Conservation (phyloP, 1,140 invertebrate genomes). For the Drosophila sturtevanti region DNA sequence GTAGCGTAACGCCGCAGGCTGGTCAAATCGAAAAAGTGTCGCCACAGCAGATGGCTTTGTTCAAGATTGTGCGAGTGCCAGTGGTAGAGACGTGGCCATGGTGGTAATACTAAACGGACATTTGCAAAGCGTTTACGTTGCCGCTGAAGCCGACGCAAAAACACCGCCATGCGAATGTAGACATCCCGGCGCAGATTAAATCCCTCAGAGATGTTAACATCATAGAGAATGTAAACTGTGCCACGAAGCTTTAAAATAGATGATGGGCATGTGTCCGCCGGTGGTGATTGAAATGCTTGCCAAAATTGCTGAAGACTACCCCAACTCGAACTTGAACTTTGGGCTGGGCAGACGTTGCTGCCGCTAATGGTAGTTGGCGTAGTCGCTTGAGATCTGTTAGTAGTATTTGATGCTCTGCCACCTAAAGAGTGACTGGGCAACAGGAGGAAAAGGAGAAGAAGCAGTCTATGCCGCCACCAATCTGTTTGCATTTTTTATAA, state of each 20-base stretch:
- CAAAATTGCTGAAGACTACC: constrained; percentile 16
- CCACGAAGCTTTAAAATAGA: constrained; percentile 43
- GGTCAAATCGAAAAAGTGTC: constrained; percentile 92
- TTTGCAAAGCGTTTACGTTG: constrained; percentile 83
- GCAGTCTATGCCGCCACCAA: background rate
- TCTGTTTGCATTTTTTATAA: background rate
- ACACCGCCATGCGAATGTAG: constrained; percentile 94
- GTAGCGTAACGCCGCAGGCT: constrained; percentile 92
- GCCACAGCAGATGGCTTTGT: constrained; percentile 86
- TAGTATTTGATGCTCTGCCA: background rate
- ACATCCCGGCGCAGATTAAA: constrained; percentile 98
- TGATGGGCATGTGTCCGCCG: constrained; percentile 45
- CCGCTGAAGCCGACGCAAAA: constrained; percentile 87
- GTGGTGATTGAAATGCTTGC: background rate
- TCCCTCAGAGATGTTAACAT: constrained; percentile 97
- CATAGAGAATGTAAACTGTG: constrained; percentile 87
- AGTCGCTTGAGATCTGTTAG: background rate
- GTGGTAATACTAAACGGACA: constrained; percentile 91
- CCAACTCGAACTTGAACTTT: background rate
- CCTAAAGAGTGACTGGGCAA: background rate
- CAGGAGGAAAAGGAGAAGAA: background rate
- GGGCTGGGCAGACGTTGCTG: constrained; percentile 22
- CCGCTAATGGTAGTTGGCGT: background rate
- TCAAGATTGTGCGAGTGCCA: constrained; percentile 88
- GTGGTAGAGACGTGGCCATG: constrained; percentile 95